Base-by-base conservation (phyloP, 1,140 invertebrate genomes). In the Drosophila fuyamai region DNA sequence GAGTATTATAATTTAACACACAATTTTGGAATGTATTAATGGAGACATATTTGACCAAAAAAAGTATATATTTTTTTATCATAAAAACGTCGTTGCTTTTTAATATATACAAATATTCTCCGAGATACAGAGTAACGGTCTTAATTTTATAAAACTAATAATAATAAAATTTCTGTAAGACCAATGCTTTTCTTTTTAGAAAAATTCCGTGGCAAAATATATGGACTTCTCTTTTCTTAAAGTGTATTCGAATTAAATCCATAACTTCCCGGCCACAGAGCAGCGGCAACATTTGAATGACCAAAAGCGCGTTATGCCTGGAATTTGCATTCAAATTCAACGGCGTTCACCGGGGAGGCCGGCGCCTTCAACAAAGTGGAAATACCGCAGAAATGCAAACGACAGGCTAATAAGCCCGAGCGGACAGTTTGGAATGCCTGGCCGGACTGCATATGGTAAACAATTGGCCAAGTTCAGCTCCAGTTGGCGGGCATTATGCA, bases 301-400 rank as follows among this genome's bases (percentile, higher is more conserved):
- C 67, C 84, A 83, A 76, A 76, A 81, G 81, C 35, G 57, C 58
- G 79, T 47, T 74, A 86, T 83, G 79, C 47, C 12, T 67, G 83
- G 83, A 88, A 88, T 81, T 81, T 81, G 84, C 84, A 88, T 88
- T 88, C 84, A 88, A 88, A 88, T 88, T 81, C 68, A 44, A 51
- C 12, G 41, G 29, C 70, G 54, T 41, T 40, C 41, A 23, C 23
- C 9, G 47, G 46, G 32, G 36, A 43, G 75, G 50, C 27, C 47
- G 65, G 55, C 47, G 53, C 57, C 75, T 72, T 58, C 36, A 72
- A 72, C 68, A 72, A 72, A 68, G 78, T 54, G 35, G 53, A 88
- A 88, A 82, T 76, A 57, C 81, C 76, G 81, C 73, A 77, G 48
- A 90, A 90, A 85, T 90, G 86, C 86, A 90, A 90, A 90, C 79